Base-by-base conservation (phyloP, 2,797 vertebrate genomes). In the Chelon auratus region DNA sequence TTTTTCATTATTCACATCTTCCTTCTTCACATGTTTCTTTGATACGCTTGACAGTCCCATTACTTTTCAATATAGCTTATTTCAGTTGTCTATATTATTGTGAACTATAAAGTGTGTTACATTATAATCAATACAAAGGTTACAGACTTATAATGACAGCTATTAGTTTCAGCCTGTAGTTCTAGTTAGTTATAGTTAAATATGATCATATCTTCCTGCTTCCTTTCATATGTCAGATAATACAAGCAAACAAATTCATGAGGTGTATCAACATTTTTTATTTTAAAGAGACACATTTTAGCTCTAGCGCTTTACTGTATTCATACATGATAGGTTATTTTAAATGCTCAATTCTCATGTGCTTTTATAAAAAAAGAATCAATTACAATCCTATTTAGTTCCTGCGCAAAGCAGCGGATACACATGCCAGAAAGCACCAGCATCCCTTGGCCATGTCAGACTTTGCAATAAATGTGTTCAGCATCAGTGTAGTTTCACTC, bases 1-100 rank as follows among this genome's bases (percentile, higher is more conserved):
- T 82, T 82, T 57, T 77, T 75, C 63, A 78, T 68, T 33, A 33
- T 33, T 33, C 30, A 33, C 30, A 8, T 33, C 5, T 33, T 33
- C 30, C 7, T 82, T 82, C 57, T 77, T 75, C 63, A 78, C 68
- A 47, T 60, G 43, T 68, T 66, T 53, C 7, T 75, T 65, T 79
- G 48, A 24, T 58, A 14, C 40, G 51, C 14, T 58, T 61, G 33
- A 36, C 48, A 60, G 20, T 51, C 33, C 52, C 53, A 26, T 80
- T 47, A 47, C 43, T n/a, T 62, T 45, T 62, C 12, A 30, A 50
- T 65, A 12, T 22, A 12, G 53, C 75, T 62, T 52, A 40, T 62
- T 68, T 71, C 13, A 71, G 45, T 62, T 24, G 11, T 33, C 24
- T 55, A 55, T 73, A 58, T 63, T 54, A 69, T 62, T 72, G 24